These are phyloP conservation scores for Aurelia coerulea DNA, from an alignment of 30 jellyfish, hydroid and myxozoan genomes.

Conservation along the genomic window DNA sequence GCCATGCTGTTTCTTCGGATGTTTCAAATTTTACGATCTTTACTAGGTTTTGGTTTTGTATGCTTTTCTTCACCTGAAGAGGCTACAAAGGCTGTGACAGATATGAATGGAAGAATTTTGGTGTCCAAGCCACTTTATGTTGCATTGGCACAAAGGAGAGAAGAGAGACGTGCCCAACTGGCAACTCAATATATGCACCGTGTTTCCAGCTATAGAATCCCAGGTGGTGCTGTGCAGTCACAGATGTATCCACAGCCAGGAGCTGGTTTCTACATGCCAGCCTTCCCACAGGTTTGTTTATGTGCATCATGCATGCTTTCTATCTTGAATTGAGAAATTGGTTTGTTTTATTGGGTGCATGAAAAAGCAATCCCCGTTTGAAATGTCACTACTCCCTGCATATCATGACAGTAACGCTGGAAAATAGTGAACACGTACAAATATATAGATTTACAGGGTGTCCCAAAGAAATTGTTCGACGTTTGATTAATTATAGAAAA, in stretches of 20 bases:
- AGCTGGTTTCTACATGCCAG: slow-evolving; percentile 76
- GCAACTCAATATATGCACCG: slow-evolving; percentile 98
- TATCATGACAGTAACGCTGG: not conserved
- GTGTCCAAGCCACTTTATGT: slow-evolving; percentile 97
- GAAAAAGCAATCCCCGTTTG: not conserved
- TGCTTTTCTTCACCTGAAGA: slow-evolving; percentile 99
- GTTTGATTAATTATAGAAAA: too few species aligned
- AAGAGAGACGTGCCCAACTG: slow-evolving; percentile 97
- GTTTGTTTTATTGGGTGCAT: too few species aligned
- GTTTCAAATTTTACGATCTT: not conserved
- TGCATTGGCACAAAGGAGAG: slow-evolving; percentile 99
- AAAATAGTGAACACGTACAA: too few species aligned
- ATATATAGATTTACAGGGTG: too few species aligned
- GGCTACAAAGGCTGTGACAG: slow-evolving; percentile 98
- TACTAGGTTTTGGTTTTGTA: slow-evolving; percentile 95
- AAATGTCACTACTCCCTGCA: not conserved
- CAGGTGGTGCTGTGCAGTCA: slow-evolving; percentile 67
- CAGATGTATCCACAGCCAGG: slow-evolving; percentile 85
- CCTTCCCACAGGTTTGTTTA: slow-evolving; percentile 67
- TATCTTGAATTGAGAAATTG: too few species aligned
- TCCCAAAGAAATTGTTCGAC: too few species aligned
- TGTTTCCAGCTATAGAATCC: slow-evolving; percentile 59
- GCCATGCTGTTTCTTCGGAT: too few species aligned
- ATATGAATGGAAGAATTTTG: slow-evolving; percentile 90
- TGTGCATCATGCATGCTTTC: not conserved